Evolutionary conservation across 2,888 invertebrate species (phyloP), one percentile per base, ranked within the genome.

Genomic region (Phyto melanocephala): DNA sequence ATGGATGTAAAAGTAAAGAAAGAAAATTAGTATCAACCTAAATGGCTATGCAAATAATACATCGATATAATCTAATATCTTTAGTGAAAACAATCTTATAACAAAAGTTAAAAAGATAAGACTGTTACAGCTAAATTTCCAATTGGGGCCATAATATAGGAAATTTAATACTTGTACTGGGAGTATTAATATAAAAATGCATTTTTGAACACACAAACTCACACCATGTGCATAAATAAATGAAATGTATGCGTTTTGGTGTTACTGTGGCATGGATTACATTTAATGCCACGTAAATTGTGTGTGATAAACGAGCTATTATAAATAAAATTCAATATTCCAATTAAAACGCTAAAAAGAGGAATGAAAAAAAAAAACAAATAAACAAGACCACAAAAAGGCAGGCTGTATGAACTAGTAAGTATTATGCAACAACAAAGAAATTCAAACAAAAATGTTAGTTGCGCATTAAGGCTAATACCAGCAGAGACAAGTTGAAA

Each of bases 251-350:
- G 40, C 4, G 20, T 50, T n/a, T n/a, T 35, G 50, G 52, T 45
- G 45, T 33, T 35, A 17, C 68, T 68, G 60, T 42, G 60, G 68
- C 60, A 52, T 52, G 54, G 45, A 54, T 35, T 71, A 15, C 42
- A 72, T 65, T 72, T 72, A 72, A 79, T 42, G 42, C 58, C 72
- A 72, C 72, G 58, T 72, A 60, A 79, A 79, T 79, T 79, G 79
- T 79, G 79, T 79, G 79, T 79, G 79, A 79, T 72, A 79, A 72
- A 72, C 50, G 65, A 79, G 72, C 65, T 35, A 52, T 79, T 79
- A 76, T 65, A 81, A 78, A 78, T 81, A 70, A 74, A 81, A 70
- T 68, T 78, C 78, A 78, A 81, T 81, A 81, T 78, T 75, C 74
- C 78, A 81, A 78, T 81, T 81, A 81, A 81, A 67, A 72, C 1